Evolutionary conservation across 1,140 invertebrate genomes (phyloP), one percentile per base, ranked within the genome.

Genomic region (Drosophila pseudoobscura): DNA sequence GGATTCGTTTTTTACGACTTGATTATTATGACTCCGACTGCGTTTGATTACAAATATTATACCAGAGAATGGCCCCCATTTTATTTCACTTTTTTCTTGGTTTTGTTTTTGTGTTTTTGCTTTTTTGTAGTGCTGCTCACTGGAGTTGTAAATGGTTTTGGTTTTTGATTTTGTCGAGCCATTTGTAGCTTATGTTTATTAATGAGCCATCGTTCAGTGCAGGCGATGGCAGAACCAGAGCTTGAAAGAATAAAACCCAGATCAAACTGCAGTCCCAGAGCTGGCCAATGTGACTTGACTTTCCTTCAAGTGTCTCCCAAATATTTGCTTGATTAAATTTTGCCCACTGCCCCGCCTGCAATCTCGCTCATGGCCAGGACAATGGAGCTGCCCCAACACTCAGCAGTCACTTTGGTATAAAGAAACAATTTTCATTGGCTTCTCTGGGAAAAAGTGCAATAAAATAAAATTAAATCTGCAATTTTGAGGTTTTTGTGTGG

Each of bases 401-500:
- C 45, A 20, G 20, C 20, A 20, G 4, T 0, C 24, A 29, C 26
- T 45, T 41, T 55, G 35, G 35, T 51, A 68, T 80, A 76, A 88
- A 79, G 84, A 89, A 88, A 88, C 83, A 88, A 88, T 88, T 88
- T 88, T 60, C 84, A 11, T 43, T 66, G 60, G 49, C 70, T 64
- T 7, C 58, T 39, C 1, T 50, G 44, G 45, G 58, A 53, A 47
- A 47, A 74, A 63, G 62, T 82, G 83, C 82, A 87, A 87, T 87
- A 82, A 88, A 88, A 88, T 88, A 89, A 88, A 88, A 88, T 88
- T 79, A 88, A 88, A 88, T 88, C 84, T 89, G 83, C 84, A 89
- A 88, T 88, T 88, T 88, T 89, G 79, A 83, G 84, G 79, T 88
- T 78, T 71, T 59, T 76, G 52, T 78, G 47, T 70, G 13, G 55